Percentiles rank a stretch among this genome's conserved stretches.
Evolutionary conservation across 2,113 vertebrate species (phyloP).

Genomic region (Arenaria interpres): DNA sequence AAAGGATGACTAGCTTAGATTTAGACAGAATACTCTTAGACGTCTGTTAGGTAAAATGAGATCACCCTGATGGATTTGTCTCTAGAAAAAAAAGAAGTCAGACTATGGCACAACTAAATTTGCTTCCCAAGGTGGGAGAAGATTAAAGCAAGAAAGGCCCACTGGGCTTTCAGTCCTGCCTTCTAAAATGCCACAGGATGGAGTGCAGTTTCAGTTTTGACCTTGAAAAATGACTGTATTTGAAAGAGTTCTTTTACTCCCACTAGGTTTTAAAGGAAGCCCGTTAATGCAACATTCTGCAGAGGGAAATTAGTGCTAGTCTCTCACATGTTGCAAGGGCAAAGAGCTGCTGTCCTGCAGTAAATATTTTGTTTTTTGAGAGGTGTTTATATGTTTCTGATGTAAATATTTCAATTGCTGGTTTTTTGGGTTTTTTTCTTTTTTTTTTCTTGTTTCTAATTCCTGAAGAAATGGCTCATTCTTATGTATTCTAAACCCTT

Average conservation of each 20-base stretch:
- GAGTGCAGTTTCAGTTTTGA: neutral
- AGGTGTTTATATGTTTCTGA: slow-evolving; percentile 21
- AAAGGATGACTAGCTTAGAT: neutral
- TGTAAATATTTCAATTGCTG: too few relatives aligned
- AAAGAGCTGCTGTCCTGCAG: neutral
- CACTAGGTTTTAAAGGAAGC: neutral
- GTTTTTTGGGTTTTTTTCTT: neutral
- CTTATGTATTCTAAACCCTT: neutral
- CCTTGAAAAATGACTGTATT: neutral
- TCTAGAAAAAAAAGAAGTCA: neutral
- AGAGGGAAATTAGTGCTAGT: neutral
- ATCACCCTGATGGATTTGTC: neutral
- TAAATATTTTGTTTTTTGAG: slow-evolving; percentile 7
- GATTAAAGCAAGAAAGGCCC: neutral
- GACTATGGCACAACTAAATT: neutral
- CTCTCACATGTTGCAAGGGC: neutral
- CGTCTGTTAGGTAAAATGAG: neutral
- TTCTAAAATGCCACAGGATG: neutral
- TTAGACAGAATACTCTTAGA: neutral
- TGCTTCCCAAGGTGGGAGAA: neutral
- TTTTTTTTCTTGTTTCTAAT: neutral
- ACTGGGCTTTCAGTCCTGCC: neutral
- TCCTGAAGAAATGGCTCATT: neutral
- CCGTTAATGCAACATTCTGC: neutral
- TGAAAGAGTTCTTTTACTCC: neutral